phyloP scores from a whole-genome alignment of 2,888 invertebrate genomes.

The Creontiades dilutus region DNA sequence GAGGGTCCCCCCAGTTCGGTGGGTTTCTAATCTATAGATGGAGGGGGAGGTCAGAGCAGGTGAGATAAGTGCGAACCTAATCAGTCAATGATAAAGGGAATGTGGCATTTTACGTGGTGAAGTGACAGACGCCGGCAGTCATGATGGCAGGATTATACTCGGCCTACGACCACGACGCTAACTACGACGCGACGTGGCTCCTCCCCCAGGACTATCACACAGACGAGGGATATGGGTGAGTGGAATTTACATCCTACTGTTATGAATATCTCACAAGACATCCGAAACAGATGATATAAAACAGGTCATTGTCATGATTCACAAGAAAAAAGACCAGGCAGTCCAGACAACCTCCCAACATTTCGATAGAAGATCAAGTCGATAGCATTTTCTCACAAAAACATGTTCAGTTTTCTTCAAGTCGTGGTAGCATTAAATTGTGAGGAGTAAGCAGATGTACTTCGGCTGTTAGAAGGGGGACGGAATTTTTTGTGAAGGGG shows the following conservation, averaged over 20 bases:
- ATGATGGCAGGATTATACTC: conserved; percentile 70
- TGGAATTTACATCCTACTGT: not conserved
- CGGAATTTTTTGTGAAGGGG: too few species aligned
- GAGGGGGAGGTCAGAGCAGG: conserved; percentile 51
- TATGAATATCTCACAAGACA: too few species aligned
- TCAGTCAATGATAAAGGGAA: conserved; percentile 70
- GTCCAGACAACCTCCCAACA: too few species aligned
- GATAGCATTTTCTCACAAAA: too few species aligned
- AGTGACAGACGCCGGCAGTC: conserved; percentile 65
- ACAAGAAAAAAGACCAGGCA: too few species aligned
- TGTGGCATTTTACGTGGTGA: conserved; percentile 45
- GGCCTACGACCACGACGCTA: conserved; percentile 74
- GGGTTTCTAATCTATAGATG: conserved; percentile 39
- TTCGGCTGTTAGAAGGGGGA: too few species aligned
- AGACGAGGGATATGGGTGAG: conserved; percentile 82
- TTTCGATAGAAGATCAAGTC: too few species aligned
- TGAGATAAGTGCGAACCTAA: conserved; percentile 70
- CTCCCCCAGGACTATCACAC: conserved; percentile 85
- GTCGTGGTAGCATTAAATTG: too few species aligned
- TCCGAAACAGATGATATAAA: too few species aligned
- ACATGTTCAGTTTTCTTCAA: too few species aligned
- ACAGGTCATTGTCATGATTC: too few species aligned
- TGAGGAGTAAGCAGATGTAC: too few species aligned
- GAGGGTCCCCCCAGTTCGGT: not conserved
- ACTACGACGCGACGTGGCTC: conserved; percentile 84